Conservation (phyloP, 2,888 invertebrate genomes). For the Archips xylosteana region DNA sequence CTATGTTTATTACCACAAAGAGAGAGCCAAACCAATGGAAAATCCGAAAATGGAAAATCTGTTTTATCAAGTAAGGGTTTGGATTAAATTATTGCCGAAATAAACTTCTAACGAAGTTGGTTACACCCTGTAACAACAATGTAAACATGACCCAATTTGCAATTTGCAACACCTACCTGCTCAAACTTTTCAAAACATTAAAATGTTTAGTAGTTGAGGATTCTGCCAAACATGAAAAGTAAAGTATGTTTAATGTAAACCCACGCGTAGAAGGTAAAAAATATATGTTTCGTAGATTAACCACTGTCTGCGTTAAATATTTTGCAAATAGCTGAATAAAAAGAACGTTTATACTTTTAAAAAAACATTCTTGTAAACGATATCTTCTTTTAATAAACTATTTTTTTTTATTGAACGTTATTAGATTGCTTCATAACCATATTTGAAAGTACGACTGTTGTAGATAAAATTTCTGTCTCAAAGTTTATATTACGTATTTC, state of each 20-base stretch:
- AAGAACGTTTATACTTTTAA: too few relatives aligned
- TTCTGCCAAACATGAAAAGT: not conserved
- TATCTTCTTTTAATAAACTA: too few relatives aligned
- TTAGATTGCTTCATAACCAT: too few relatives aligned
- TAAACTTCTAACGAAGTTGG: not conserved
- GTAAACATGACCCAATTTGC: constrained; percentile 21
- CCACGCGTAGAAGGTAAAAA: too few relatives aligned
- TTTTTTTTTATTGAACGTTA: too few relatives aligned
- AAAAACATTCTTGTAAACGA: too few relatives aligned
- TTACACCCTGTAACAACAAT: not conserved
- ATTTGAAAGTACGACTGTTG: not conserved
- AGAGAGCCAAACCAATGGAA: not conserved
- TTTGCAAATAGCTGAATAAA: not conserved
- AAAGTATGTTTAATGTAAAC: not conserved
- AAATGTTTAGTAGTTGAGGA: not conserved
- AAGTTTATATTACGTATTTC: not conserved
- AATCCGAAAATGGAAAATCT: not conserved
- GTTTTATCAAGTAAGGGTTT: not conserved
- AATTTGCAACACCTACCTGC: constrained; percentile 27
- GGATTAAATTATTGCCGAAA: not conserved
- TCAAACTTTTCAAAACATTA: constrained; percentile 13
- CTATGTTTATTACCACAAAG: not conserved
- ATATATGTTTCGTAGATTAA: too few relatives aligned
- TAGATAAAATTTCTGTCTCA: not conserved
- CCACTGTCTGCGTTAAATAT: not conserved